phyloP scores from a whole-genome alignment of 2,888 invertebrate genomes.

The Phragmatobia fuliginosa region DNA sequence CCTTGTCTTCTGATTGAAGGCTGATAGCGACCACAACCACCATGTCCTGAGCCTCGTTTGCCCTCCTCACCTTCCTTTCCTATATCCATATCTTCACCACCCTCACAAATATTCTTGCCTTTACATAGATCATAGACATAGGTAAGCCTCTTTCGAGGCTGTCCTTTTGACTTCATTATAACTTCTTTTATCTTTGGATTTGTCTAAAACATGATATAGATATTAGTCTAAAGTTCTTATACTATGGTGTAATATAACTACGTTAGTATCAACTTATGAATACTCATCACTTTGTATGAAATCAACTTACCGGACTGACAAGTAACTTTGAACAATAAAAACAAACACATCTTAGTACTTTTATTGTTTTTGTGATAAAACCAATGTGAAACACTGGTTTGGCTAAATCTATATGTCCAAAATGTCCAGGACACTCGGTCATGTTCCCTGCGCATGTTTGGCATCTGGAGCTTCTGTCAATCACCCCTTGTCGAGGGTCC shows the following conservation, averaged over 20 bases:
- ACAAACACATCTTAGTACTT: conserved; percentile 99
- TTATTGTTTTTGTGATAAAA: conserved; percentile 98
- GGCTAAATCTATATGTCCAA: conserved; percentile 98
- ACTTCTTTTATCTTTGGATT: conserved; percentile 98
- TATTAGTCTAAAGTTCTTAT: not conserved
- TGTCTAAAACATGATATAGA: conserved; percentile 84
- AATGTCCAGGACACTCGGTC: conserved; percentile 99
- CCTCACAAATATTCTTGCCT: conserved; percentile 99
- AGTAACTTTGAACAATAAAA: conserved; percentile 99
- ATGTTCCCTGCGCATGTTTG: conserved; percentile 99
- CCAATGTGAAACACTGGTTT: conserved; percentile 99
- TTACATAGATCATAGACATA: conserved; percentile 99
- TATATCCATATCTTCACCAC: conserved; percentile 98
- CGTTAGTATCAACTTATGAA: too few relatives aligned
- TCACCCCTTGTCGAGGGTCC: conserved; percentile 99
- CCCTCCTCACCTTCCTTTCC: conserved; percentile 91
- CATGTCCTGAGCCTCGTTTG: conserved; percentile 90
- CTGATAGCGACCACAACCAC: conserved; percentile 99
- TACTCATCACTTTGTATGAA: not conserved
- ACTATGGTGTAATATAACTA: too few relatives aligned
- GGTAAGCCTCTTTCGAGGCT: conserved; percentile 96
- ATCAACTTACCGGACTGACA: conserved; percentile 94
- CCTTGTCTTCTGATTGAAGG: conserved; percentile 96
- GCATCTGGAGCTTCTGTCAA: conserved; percentile 96
- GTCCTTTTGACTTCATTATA: conserved; percentile 98